Evolutionary conservation across 2,888 invertebrate genomes (phyloP), one percentile per base, ranked within the genome.

Genomic region (Augochlorella aurata): DNA sequence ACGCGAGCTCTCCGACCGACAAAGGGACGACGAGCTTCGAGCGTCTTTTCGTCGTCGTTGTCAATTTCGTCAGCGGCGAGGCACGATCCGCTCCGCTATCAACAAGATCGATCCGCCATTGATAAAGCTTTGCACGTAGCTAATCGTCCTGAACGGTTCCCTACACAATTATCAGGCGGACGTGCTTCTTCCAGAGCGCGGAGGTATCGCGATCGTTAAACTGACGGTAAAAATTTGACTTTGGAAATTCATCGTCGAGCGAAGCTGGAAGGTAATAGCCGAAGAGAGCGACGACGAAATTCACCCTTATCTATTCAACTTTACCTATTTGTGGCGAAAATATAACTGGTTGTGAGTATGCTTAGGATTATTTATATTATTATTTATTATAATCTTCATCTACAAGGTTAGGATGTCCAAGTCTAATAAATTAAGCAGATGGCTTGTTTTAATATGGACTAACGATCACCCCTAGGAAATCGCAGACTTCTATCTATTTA

Each of bases 1-100:
- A 92, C 90, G 91, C 91, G 87, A 91, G 81, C 79, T 44, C 68
- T 65, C 75, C 38, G 67, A 78, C 75, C 73, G 72, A 83, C 76
- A 44, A 65, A 65, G 44, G 86, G 83, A 81, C 85, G 85, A 84
- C 83, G 80, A 83, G 82, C 75, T 74, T 78, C 47, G 77, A 85
- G 74, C 67, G 86, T 85, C 84, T 83, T 84, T 86, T 77, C 85
- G 79, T 84, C 82, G 76, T 74, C 61, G 61, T 79, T 72, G 79
- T 75, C 75, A 72, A 74, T 78, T 72, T 63, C 45, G 44, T 54
- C 65, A 45, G 44, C 14, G 52, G 9, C 50, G 49, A 79, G 79
- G 44, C 65, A 44, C 2, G 65, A 38, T n/a, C 18, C n/a, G 50
- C 18, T 7, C 18, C 16, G 38, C 44, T 44, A n/a, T 44, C n/a